Evolutionary conservation across 2,797 vertebrate genomes (phyloP).

Genomic region (Arvicola amphibius): DNA sequence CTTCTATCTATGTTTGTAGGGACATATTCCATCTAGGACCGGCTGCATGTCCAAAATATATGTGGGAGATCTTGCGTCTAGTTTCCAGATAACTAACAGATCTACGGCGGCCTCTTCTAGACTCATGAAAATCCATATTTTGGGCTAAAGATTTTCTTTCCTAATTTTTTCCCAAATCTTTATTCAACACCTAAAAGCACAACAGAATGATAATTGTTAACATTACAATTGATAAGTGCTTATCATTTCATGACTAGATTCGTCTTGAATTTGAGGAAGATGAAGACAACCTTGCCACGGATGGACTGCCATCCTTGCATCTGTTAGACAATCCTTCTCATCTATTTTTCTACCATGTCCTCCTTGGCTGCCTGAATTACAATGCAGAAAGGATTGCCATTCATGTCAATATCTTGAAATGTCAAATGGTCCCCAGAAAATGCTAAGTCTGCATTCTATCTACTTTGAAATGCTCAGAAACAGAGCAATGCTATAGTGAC

Average conservation of each 20-base stretch:
- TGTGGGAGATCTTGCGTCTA: not conserved
- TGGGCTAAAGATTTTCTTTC: not conserved
- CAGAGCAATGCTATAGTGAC: too few relatives aligned
- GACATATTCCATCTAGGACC: not conserved
- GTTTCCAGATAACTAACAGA: not conserved
- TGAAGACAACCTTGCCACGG: too few relatives aligned
- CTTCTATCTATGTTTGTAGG: not conserved
- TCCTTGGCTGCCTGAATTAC: not conserved
- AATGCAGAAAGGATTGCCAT: not conserved
- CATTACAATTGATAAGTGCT: not conserved
- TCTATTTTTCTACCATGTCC: not conserved
- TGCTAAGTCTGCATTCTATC: not conserved
- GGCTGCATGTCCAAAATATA: not conserved
- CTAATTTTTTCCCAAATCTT: not conserved
- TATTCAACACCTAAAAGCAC: not conserved
- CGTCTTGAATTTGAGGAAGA: not conserved
- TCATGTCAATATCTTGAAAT: not conserved
- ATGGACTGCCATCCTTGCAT: not conserved
- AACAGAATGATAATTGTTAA: not conserved
- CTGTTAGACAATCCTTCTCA: not conserved
- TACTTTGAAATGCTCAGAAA: not conserved
- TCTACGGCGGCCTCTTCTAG: not conserved
- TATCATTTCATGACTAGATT: not conserved
- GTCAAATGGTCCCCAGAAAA: not conserved
- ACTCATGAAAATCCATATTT: not conserved